Base-by-base conservation (phyloP, 1,140 invertebrate species). In the Bombus superbus region DNA sequence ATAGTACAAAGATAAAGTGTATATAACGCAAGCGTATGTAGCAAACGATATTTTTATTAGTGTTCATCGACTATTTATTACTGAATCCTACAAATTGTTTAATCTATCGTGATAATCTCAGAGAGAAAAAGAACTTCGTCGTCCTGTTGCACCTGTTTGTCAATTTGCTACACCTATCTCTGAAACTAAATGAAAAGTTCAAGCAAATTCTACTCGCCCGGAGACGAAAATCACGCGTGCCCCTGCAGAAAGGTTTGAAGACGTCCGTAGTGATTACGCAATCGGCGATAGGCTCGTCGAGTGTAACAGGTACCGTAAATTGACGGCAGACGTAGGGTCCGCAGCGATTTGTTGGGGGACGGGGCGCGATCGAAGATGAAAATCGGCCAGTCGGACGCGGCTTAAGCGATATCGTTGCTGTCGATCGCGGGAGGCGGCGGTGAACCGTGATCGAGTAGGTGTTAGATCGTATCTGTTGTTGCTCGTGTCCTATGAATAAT, bases 381-480 rank as follows among this genome's bases (percentile, higher is more conserved):
- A 85, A 85, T 85, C 83, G 77, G 28, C 6, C 66, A 77, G 32
- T 64, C 83, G 76, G 53, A 81, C 81, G 81, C 42, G 83, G 83
- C 83, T 85, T 69, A 85, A 85, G 83, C 80, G 83, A 85, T 85
- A 85, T 85, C 83, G 83, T 64, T 25, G 76, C 83, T 85, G 83
- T 85, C 83, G 83, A 85, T 85, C 83, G 83, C 76, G 76, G 75
- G 68, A 80, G 76, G 44, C 68, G 53, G 64, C 68, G 77, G 83
- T 57, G 76, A 62, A 71, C 83, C 77, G 77, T 85, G 83, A 85
- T 85, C 83, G 83, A 85, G 83, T 85, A 85, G 83, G 83, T 84
- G 83, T 84, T 84, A 79, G 83, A 84, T 85, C 83, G 68, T 85
- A 85, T 85, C 83, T 85, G 40, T 80, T 80, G 77, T 85, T 85